A percentile compares a stretch with the other conserved stretches of the same genome.
Conservation (phyloP, 30 jellyfish, hydroid and myxozoan species). For the Catostylus mosaicus region DNA sequence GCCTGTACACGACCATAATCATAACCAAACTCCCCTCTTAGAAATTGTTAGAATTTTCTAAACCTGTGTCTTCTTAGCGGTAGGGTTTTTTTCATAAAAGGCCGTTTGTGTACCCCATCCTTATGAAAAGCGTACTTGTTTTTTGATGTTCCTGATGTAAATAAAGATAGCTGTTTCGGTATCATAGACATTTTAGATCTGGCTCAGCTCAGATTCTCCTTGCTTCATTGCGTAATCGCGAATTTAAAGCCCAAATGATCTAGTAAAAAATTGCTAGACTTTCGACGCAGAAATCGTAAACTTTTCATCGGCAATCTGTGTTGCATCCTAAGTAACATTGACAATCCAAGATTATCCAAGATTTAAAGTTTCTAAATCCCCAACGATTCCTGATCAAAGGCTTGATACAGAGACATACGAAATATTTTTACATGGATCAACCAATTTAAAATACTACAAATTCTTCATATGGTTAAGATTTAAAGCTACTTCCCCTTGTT, state of each 20-base stretch:
- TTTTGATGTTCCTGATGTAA: too few relatives aligned
- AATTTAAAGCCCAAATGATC: background rate
- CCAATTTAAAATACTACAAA: background rate
- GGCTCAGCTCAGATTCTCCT: background rate
- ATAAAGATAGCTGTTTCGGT: too few relatives aligned
- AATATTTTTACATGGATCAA: constrained; percentile 5
- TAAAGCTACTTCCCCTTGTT: background rate
- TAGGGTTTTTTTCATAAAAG: too few relatives aligned
- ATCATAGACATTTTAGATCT: background rate
- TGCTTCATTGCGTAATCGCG: background rate
- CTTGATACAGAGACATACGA: constrained; percentile 5
- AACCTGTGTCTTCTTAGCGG: too few relatives aligned
- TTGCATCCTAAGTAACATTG: background rate
- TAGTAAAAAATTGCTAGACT: background rate
- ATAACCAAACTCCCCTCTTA: too few relatives aligned
- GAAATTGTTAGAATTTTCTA: too few relatives aligned
- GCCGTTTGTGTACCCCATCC: too few relatives aligned
- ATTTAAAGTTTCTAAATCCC: background rate
- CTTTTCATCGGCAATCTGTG: background rate
- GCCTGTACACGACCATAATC: too few relatives aligned
- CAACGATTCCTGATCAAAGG: background rate
- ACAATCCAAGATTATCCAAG: constrained; percentile 1
- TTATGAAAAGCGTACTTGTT: too few relatives aligned
- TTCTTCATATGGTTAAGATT: background rate
- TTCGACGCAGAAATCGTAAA: background rate